These are phyloP conservation scores for Synaphobranchus kaupii DNA, from an alignment of 2,797 vertebrate genomes.

Conservation along the genomic window DNA sequence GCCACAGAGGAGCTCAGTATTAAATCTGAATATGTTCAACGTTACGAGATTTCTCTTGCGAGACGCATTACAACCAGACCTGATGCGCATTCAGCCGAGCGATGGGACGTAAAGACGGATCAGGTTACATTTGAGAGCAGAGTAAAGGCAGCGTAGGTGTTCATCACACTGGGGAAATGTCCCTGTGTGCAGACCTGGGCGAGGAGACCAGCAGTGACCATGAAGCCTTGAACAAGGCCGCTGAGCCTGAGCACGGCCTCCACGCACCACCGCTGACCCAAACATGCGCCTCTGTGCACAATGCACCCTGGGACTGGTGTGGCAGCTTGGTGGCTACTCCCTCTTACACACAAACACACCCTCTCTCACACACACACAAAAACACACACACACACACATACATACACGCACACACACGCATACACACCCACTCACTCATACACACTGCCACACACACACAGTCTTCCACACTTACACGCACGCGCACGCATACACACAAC, in stretches of 20 bases:
- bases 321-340: neutral
- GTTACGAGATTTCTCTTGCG: too few species aligned
- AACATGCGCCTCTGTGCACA: neutral
- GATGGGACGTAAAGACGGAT: too few species aligned
- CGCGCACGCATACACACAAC: neutral
- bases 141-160: neutral
- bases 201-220: neutral
- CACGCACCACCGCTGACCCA: neutral
- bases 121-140: neutral
- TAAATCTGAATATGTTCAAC: too few species aligned
- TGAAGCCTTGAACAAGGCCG: neutral
- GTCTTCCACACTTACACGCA: too few species aligned
- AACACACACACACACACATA: neutral
- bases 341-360: neutral
- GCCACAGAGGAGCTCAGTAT: too few species aligned
- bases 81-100: neutral
- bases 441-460: too few species aligned
- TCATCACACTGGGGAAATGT: too few species aligned
- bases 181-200: too few species aligned
- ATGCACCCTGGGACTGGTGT: too few species aligned
- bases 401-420: too few species aligned
- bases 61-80: neutral
- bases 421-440: too few species aligned
- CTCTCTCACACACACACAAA: too few species aligned
- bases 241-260: neutral